Evolutionary conservation across 1,140 invertebrate genomes (phyloP), one percentile per base, ranked within the genome.

Genomic region (Drosophila malerkotliana): DNA sequence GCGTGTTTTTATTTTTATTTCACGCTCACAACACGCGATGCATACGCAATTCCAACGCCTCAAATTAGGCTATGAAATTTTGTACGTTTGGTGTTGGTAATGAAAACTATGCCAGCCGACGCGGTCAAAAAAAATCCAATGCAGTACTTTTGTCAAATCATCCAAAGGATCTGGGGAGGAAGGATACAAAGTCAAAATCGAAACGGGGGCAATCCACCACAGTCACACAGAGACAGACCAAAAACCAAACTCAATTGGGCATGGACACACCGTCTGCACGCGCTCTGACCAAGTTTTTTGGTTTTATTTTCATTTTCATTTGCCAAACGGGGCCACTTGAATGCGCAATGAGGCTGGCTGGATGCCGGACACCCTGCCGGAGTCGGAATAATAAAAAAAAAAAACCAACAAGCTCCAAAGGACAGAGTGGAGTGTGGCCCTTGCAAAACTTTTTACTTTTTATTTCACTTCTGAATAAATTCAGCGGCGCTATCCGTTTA

Each of bases 241-340:
- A 59, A 59, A 80, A 71, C 34, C 72, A 44, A 77, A 67, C 51
- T 85, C 82, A 85, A 85, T 85, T 81, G 82, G 83, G 63, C 82
- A 64, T 87, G 58, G 63, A 71, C 73, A 55, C 44, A 47, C 44
- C 44, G 44, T 47, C 44, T 18, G 21, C 44, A 47, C 44, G 74
- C 37, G 49, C 55, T 44, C 57, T 53, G 48, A 64, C 52, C 55
- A 69, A 68, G 62, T 81, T 69, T 69, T 72, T 67, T 44, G 60
- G 79, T 51, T 87, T 85, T 72, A 75, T 64, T 77, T 73, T 80
- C 54, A 64, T 81, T 84, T 84, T 80, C 79, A 81, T 73, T 80
- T 71, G 69, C 26, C 62, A 78, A 85, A 87, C 68, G 78, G 78
- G 83, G 78, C 82, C 82, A 88, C 74, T 87, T 88, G 82, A 87